phyloP scores from a whole-genome alignment of 2,888 invertebrate genomes.

The Dascillus cervinus region DNA sequence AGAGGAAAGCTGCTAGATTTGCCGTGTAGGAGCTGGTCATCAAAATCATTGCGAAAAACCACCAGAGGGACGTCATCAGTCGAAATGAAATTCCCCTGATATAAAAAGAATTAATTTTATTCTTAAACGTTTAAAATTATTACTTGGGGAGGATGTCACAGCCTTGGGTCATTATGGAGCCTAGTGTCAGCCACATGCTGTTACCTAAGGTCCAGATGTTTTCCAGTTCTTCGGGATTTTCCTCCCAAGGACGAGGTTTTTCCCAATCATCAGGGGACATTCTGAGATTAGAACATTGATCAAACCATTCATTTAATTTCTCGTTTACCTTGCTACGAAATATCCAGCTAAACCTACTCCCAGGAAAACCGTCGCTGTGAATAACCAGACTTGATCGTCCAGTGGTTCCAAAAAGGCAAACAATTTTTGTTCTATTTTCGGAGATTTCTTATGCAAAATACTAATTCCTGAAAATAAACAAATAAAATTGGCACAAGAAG shows the following conservation, averaged over 20 bases:
- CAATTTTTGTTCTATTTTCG: slow-evolving; percentile 46
- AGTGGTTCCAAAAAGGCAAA: slow-evolving; percentile 77
- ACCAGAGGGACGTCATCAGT: slow-evolving; percentile 83
- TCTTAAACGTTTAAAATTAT: slow-evolving; percentile 19
- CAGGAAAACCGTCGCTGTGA: slow-evolving; percentile 78
- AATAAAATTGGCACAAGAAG: slow-evolving; percentile 2
- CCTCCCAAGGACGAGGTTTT: slow-evolving; percentile 86
- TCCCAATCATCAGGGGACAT: slow-evolving; percentile 87
- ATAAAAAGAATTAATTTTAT: slow-evolving; percentile 2
- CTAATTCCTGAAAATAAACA: slow-evolving; percentile 45
- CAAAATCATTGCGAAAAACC: slow-evolving; percentile 88
- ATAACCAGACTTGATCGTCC: slow-evolving; percentile 80
- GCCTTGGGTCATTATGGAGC: slow-evolving; percentile 88
- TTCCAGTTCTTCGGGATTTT: slow-evolving; percentile 77
- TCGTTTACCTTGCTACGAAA: slow-evolving; percentile 55
- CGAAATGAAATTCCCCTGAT: slow-evolving; percentile 79
- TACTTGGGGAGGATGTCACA: slow-evolving; percentile 87
- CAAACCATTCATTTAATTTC: too few species aligned
- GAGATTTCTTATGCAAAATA: slow-evolving; percentile 76
- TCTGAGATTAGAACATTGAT: too few species aligned
- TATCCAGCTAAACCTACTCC: slow-evolving; percentile 75
- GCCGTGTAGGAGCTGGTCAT: slow-evolving; percentile 91
- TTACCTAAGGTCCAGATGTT: slow-evolving; percentile 83
- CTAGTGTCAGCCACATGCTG: slow-evolving; percentile 88
- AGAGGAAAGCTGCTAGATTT: slow-evolving; percentile 87